phyloP scores from a whole-genome alignment of 2,888 invertebrate genomes.

The Cantharis flavilabris region DNA sequence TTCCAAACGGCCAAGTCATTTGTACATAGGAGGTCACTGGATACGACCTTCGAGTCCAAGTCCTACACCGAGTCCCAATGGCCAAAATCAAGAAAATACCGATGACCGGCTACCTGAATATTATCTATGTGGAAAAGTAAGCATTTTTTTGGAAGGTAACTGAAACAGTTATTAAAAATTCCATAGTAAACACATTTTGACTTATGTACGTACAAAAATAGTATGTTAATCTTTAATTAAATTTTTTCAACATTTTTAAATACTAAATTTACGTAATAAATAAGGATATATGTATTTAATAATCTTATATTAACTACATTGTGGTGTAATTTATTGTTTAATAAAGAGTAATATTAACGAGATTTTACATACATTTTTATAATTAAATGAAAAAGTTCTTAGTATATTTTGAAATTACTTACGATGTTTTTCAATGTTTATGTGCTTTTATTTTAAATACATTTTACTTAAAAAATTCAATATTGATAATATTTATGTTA shows the following conservation, averaged over 20 bases:
- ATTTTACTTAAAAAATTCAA: too few species aligned
- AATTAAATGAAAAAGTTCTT: too few species aligned
- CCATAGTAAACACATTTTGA: neutral
- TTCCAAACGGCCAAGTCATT: constrained; percentile 65
- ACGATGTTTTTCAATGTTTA: too few species aligned
- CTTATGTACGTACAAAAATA: neutral
- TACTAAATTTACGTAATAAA: neutral
- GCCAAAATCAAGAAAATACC: constrained; percentile 56
- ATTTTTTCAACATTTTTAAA: neutral
- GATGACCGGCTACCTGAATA: constrained; percentile 66
- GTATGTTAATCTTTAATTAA: neutral
- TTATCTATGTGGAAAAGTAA: constrained; percentile 75
- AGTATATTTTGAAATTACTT: too few species aligned
- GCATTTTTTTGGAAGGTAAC: constrained; percentile 11
- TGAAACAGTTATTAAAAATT: too few species aligned
- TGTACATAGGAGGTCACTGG: constrained; percentile 69
- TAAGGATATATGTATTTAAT: neutral
- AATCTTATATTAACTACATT: too few species aligned
- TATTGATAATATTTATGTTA: neutral
- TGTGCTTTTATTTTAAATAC: too few species aligned
- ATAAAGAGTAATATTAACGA: too few species aligned
- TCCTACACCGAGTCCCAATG: constrained; percentile 68
- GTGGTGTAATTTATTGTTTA: too few species aligned
- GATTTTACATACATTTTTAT: too few species aligned
- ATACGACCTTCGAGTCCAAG: constrained; percentile 63